Percentiles rank a stretch among this genome's conserved stretches.
Conservation (phyloP, 2,797 vertebrate genomes). For the Petrocephalus schoutedeni region DNA sequence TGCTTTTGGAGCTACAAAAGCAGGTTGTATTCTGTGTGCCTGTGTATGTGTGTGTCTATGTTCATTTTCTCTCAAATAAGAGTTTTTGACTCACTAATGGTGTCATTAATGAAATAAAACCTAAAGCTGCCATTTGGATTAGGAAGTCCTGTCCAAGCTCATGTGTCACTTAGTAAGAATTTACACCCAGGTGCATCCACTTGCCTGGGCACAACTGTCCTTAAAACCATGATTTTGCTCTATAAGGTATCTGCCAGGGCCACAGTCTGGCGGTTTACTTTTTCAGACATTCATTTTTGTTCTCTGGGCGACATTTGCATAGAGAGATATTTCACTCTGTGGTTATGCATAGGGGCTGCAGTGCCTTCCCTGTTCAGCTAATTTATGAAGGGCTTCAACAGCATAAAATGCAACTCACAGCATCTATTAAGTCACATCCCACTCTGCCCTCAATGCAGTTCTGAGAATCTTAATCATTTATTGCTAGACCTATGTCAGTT, state of each 20-base stretch:
- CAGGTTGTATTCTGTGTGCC: no score
- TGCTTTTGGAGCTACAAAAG: no score
- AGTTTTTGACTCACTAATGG: not conserved
- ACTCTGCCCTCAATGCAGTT: not conserved
- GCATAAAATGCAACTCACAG: not conserved
- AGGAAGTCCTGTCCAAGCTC: not conserved
- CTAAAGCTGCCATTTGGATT: not conserved
- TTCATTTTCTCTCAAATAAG: not conserved
- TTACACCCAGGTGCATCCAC: not conserved
- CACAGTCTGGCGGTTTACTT: not conserved
- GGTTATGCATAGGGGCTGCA: not conserved
- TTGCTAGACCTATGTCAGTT: not conserved
- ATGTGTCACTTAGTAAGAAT: not conserved
- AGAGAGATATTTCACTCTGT: not conserved
- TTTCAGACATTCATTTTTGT: not conserved
- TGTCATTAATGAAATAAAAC: not conserved
- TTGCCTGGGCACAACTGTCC: no score
- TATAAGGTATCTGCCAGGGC: not conserved
- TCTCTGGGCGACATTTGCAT: not conserved
- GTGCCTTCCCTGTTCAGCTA: not conserved
- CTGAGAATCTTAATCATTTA: not conserved
- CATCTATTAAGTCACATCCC: not conserved
- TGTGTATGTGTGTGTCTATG: not conserved
- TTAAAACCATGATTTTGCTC: not conserved
- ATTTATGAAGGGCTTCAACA: not conserved